phyloP scores from a whole-genome alignment of 2,113 vertebrate species.

The Naja naja region DNA sequence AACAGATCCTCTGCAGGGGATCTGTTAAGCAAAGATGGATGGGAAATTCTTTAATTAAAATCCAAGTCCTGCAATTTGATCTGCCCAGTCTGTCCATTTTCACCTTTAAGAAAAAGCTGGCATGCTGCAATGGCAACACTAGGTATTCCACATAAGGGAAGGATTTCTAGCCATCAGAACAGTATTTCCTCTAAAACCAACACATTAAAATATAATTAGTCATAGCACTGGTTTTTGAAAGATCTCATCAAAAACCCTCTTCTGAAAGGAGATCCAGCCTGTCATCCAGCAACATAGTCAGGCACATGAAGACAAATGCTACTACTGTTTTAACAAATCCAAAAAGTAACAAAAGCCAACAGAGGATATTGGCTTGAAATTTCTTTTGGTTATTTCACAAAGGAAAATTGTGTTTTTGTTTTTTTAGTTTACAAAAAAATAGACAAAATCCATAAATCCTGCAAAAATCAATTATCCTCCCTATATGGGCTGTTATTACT shows the following conservation, averaged over 20 bases:
- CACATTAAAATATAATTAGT: background rate
- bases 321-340: background rate
- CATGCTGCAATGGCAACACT: background rate
- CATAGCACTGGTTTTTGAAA: background rate
- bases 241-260: background rate
- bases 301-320: background rate
- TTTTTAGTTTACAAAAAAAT: background rate
- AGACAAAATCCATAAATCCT: background rate
- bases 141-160: background rate
- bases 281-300: too few species aligned
- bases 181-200: background rate
- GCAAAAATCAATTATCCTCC: background rate
- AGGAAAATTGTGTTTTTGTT: background rate
- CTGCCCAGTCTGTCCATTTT: background rate
- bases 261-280: background rate
- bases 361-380: background rate
- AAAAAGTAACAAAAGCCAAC: background rate
- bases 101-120: background rate
- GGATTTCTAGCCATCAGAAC: background rate
- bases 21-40: conserved; percentile 10
- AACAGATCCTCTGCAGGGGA: conserved; percentile 28
- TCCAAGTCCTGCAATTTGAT: background rate
- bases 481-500: background rate
- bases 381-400: background rate
- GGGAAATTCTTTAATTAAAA: conserved; percentile 11